These are phyloP conservation scores for Sphyrna mokarran DNA, from an alignment of 2,113 vertebrate species.

Conservation along the genomic window DNA sequence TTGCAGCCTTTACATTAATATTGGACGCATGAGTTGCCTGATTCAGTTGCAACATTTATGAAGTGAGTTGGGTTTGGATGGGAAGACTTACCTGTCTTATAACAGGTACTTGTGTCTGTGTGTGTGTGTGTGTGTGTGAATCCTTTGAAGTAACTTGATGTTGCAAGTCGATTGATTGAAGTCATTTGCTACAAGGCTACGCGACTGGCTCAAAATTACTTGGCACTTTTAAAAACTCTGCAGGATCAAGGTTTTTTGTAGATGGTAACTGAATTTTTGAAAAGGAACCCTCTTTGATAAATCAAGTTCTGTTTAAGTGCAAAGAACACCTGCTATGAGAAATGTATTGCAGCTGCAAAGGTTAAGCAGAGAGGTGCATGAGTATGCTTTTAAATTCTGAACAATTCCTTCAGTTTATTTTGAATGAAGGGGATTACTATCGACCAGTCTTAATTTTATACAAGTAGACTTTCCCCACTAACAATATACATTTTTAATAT, in stretches of 20 bases:
- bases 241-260: not conserved
- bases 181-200: not conserved
- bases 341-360: not conserved
- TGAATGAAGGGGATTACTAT: not conserved
- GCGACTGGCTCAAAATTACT: not conserved
- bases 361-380: not conserved
- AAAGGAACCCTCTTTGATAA: not conserved
- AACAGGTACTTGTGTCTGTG: not conserved
- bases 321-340: slow-evolving; percentile 18
- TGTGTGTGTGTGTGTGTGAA: not conserved
- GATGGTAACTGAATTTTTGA: not conserved
- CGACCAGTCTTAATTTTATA: not conserved
- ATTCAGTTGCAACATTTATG: not conserved
- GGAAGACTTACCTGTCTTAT: not conserved
- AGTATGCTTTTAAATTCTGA: not conserved
- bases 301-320: not conserved
- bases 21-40: not conserved
- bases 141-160: not conserved
- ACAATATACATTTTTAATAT: not conserved
- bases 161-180: not conserved
- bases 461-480: not conserved
- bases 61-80: not conserved
- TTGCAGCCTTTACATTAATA: not conserved
- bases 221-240: not conserved
- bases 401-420: not conserved